Percentiles rank a stretch among this genome's conserved stretches.
These are phyloP conservation scores for Choloepus hoffmanni DNA, from an alignment of 2,113 vertebrate species.

Conservation along the genomic window DNA sequence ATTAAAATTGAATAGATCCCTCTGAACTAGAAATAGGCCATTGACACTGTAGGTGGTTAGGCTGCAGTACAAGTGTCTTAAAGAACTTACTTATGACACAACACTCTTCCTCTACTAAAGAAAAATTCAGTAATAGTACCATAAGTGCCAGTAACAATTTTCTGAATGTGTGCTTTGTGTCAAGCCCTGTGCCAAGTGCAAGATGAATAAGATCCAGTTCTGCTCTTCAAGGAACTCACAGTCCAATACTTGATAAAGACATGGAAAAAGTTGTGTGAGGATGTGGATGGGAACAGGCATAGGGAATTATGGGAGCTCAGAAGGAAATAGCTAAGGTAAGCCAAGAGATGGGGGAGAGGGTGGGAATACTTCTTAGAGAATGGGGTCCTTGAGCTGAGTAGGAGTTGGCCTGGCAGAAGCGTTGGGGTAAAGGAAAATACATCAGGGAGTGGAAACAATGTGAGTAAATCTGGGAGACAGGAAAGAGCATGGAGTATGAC, in stretches of 20 bases:
- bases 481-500: background rate
- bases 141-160: background rate
- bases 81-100: conserved; percentile 4
- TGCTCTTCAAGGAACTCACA: background rate
- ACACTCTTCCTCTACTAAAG: background rate
- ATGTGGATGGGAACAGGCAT: background rate
- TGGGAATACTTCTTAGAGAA: background rate
- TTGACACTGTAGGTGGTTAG: background rate
- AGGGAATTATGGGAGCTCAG: background rate
- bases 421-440: background rate
- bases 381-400: background rate
- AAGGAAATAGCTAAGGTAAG: background rate
- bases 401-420: background rate
- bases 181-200: background rate
- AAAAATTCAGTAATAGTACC: background rate
- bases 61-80: background rate
- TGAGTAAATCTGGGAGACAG: background rate
- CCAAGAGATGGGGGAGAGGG: background rate
- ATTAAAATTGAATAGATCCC: conserved; percentile 44
- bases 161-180: background rate
- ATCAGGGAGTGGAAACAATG: background rate
- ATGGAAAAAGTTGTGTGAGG: background rate
- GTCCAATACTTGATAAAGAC: background rate
- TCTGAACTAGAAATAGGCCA: conserved; percentile 14
- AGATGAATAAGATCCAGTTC: background rate